Evolutionary conservation across 2,888 invertebrate genomes (phyloP).

Genomic region (Trichogramma dendrolimi): DNA sequence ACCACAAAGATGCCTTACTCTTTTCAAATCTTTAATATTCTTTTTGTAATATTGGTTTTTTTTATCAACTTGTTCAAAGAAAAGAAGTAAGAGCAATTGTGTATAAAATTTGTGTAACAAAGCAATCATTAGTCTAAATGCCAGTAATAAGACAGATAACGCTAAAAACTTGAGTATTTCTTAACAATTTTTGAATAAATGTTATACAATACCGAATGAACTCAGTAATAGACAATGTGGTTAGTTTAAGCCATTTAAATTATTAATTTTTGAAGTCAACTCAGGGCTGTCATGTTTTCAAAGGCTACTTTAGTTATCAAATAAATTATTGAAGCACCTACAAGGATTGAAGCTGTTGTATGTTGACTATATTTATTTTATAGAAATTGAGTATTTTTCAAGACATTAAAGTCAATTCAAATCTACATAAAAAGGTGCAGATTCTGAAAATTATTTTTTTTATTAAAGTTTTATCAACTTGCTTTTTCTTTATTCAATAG

Average conservation of each 20-base stretch:
- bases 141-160: conserved; percentile 19
- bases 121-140: conserved; percentile 27
- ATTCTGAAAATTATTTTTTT: conserved; percentile 23
- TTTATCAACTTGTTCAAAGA: conserved; percentile 21
- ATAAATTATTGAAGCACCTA: conserved; percentile 27
- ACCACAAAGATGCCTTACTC: conserved; percentile 28
- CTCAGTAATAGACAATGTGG: conserved; percentile 16
- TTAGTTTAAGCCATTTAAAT: conserved; percentile 25
- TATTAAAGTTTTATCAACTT: conserved; percentile 22
- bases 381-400: conserved; percentile 24
- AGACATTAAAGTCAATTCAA: conserved; percentile 21
- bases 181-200: conserved; percentile 18
- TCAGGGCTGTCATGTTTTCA: conserved; percentile 27
- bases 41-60: conserved; percentile 18
- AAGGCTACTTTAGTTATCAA: conserved; percentile 27
- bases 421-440: conserved; percentile 20
- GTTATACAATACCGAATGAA: conserved; percentile 19
- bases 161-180: conserved; percentile 20
- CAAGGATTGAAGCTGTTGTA: conserved; percentile 25
- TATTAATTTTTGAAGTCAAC: conserved; percentile 28
- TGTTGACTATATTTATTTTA: conserved; percentile 28
- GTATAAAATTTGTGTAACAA: conserved; percentile 24
- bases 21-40: conserved; percentile 20
- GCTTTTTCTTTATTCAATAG: conserved; percentile 21
- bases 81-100: conserved; percentile 28